phyloP scores from a whole-genome alignment of 2,113 vertebrate species.

The Indri indri region DNA sequence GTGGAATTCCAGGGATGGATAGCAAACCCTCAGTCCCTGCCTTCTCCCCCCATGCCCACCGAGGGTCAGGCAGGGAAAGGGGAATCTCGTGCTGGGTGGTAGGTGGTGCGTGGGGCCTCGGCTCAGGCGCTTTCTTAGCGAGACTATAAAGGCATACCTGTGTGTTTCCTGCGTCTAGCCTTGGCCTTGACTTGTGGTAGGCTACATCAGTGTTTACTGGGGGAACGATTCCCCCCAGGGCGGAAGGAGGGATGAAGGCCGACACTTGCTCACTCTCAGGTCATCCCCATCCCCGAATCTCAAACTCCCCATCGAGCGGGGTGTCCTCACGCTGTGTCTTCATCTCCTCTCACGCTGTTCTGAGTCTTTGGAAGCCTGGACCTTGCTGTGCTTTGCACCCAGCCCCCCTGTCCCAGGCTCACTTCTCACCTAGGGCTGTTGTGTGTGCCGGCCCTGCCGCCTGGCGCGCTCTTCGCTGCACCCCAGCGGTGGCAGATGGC shows the following conservation, averaged over 20 bases:
- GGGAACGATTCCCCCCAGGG: background rate
- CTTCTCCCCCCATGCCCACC: background rate
- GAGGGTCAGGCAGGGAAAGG: background rate
- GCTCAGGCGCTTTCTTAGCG: background rate
- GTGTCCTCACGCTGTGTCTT: background rate
- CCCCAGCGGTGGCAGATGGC: background rate
- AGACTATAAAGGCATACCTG: background rate
- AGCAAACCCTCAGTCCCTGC: background rate
- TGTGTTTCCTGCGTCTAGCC: background rate
- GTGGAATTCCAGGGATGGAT: background rate
- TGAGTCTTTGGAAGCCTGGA: background rate
- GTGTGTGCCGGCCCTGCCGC: background rate
- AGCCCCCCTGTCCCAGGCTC: accelerated
- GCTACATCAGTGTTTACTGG: background rate
- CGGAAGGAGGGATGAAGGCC: background rate
- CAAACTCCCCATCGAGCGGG: background rate
- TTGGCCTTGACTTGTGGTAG: background rate
- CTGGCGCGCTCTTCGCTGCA: background rate
- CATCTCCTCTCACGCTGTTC: background rate
- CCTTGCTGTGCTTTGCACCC: background rate
- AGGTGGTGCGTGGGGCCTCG: background rate
- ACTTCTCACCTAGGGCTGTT: background rate
- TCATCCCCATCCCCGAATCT: background rate
- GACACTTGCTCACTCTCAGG: accelerated
- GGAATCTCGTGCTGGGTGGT: background rate